These are phyloP conservation scores for Pyxicephalus adspersus DNA, from an alignment of 2,113 vertebrate genomes.

Conservation along the genomic window DNA sequence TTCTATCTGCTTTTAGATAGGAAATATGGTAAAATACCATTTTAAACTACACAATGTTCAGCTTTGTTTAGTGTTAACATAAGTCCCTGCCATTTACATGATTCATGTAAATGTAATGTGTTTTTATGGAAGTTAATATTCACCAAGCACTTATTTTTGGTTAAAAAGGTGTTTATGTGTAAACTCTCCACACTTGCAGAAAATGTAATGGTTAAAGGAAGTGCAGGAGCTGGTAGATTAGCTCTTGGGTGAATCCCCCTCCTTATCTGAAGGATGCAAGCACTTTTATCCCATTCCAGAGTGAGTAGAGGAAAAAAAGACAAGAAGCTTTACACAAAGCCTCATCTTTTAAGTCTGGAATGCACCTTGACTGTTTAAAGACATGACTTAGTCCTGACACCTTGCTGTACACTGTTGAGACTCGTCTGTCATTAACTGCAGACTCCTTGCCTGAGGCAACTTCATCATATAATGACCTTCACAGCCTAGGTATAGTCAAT, in stretches of 20 bases:
- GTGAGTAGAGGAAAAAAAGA: slow-evolving; percentile 58
- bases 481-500: not conserved
- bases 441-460: slow-evolving; percentile 74
- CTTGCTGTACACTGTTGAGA: slow-evolving; percentile 82
- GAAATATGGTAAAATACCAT: not conserved
- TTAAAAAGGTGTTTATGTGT: slow-evolving; percentile 73
- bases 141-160: slow-evolving; percentile 77
- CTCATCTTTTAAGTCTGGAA: slow-evolving; percentile 83
- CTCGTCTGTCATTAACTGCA: slow-evolving; percentile 87
- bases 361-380: slow-evolving; percentile 80
- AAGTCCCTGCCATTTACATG: slow-evolving; percentile 77
- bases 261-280: slow-evolving; percentile 88
- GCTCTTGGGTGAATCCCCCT: slow-evolving; percentile 76
- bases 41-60: slow-evolving; percentile 88
- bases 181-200: slow-evolving; percentile 69
- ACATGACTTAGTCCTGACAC: slow-evolving; percentile 80
- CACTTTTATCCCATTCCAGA: slow-evolving; percentile 85
- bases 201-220: slow-evolving; percentile 79
- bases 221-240: slow-evolving; percentile 82
- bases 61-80: slow-evolving; percentile 68
- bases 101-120: slow-evolving; percentile 76
- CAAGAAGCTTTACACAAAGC: slow-evolving; percentile 71
- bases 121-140: slow-evolving; percentile 79
- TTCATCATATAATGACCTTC: slow-evolving; percentile 38
- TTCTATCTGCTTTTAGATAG: not conserved